These are phyloP conservation scores for Mus pahari DNA, from an alignment of 2,113 vertebrate genomes.

Conservation along the genomic window DNA sequence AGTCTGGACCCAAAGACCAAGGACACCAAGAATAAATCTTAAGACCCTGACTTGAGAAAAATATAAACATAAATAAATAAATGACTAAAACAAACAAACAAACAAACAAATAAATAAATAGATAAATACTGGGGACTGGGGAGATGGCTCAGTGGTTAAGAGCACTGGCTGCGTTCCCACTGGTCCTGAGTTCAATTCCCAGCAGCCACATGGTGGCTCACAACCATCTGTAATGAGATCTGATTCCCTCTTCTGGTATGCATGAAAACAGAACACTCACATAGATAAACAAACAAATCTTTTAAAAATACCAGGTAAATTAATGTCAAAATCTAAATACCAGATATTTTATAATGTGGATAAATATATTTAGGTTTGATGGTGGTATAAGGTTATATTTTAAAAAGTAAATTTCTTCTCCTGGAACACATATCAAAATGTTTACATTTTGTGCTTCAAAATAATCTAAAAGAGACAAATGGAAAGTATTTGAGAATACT, in stretches of 20 bases:
- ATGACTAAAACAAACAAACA: too few relatives aligned
- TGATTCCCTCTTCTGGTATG: too few relatives aligned
- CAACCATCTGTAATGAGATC: too few relatives aligned
- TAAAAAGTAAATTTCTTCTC: not conserved
- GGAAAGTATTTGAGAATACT: not conserved
- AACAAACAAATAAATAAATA: not conserved
- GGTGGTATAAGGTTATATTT: not conserved
- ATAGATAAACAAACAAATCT: too few relatives aligned
- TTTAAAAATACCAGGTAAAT: conserved; percentile 1
- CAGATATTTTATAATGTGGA: not conserved
- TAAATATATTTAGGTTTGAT: conserved; percentile 4
- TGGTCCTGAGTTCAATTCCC: too few relatives aligned
- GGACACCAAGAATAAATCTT: not conserved
- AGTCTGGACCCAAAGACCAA: not conserved
- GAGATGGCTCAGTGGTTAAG: too few relatives aligned
- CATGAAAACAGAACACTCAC: too few relatives aligned
- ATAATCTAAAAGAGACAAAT: not conserved
- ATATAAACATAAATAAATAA: not conserved
- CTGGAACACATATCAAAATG: not conserved
- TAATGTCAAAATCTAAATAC: not conserved
- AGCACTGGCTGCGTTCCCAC: too few relatives aligned
- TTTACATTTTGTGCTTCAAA: not conserved
- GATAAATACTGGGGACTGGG: not conserved
- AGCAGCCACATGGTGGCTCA: too few relatives aligned
- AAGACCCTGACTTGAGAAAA: conserved; percentile 39